phyloP scores from a whole-genome alignment of 1,140 invertebrate genomes.

The Metaphire vulgaris region DNA sequence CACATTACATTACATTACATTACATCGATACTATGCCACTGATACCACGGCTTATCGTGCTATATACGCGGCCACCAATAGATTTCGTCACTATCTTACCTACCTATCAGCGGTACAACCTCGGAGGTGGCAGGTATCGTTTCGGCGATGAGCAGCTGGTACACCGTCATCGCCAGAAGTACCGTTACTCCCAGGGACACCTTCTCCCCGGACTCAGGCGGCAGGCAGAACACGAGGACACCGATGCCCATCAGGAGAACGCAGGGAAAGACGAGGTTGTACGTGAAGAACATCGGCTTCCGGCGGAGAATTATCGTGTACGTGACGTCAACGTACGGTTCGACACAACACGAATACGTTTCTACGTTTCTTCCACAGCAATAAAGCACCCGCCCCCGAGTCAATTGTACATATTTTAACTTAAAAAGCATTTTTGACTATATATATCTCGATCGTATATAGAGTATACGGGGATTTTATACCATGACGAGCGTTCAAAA shows the following conservation, averaged over 20 bases:
- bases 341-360: conserved; percentile 17
- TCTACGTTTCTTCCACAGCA: conserved; percentile 24
- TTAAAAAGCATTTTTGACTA: too few relatives aligned
- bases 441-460: too few relatives aligned
- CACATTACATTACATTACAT: too few relatives aligned
- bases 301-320: conserved; percentile 20
- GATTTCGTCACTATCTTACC: too few relatives aligned
- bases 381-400: too few relatives aligned
- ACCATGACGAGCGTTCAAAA: too few relatives aligned
- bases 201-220: conserved; percentile 97
- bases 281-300: conserved; percentile 27
- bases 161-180: conserved; percentile 53
- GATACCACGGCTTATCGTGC: too few relatives aligned
- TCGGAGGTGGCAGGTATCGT: conserved; percentile 90
- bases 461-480: too few relatives aligned
- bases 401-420: too few relatives aligned
- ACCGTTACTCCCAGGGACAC: conserved; percentile 85
- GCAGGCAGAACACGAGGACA: conserved; percentile 91
- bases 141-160: conserved; percentile 72
- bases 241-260: conserved; percentile 26
- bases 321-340: conserved; percentile 24
- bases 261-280: conserved; percentile 27
- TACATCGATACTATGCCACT: too few relatives aligned
- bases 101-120: conserved; percentile 61
- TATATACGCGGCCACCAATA: too few relatives aligned